phyloP scores from a whole-genome alignment of 2,888 invertebrate species.

The Malthinus flaveolus region DNA sequence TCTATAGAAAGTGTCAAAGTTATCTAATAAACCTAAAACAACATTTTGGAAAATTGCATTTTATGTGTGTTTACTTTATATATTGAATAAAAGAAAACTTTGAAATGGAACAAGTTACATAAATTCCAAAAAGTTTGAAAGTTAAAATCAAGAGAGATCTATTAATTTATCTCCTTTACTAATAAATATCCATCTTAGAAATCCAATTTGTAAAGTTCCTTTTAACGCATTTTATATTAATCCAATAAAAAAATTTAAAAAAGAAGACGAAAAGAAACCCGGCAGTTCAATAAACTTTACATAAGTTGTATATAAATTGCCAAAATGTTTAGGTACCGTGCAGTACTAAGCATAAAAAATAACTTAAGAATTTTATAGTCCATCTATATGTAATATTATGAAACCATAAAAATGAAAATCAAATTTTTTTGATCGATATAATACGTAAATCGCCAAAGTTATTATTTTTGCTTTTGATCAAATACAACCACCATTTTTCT shows the following conservation, averaged over 20 bases:
- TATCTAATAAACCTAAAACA: neutral
- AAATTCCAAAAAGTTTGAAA: constrained; percentile 22
- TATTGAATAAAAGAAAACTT: neutral
- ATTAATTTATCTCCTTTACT: constrained; percentile 21
- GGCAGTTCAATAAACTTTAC: constrained; percentile 7
- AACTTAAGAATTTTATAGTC: constrained; percentile 3
- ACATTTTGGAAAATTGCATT: constrained; percentile 1
- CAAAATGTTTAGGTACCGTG: too few species aligned
- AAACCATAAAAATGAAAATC: neutral
- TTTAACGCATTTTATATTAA: constrained; percentile 15
- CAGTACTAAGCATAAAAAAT: neutral
- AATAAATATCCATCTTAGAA: constrained; percentile 24
- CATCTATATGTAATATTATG: neutral
- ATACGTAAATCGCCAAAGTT: constrained; percentile 6
- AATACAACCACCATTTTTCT: constrained; percentile 12
- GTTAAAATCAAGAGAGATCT: constrained; percentile 21
- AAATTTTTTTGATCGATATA: neutral
- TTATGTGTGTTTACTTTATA: neutral
- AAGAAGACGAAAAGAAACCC: constrained; percentile 3
- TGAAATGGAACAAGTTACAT: constrained; percentile 9
- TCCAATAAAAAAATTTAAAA: constrained; percentile 1
- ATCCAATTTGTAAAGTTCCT: constrained; percentile 19
- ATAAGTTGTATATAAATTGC: neutral
- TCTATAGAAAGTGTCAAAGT: too few species aligned
- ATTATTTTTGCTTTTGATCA: constrained; percentile 13